phyloP scores from a whole-genome alignment of 2,797 vertebrate species.

The Schizothorax lantsangensis region DNA sequence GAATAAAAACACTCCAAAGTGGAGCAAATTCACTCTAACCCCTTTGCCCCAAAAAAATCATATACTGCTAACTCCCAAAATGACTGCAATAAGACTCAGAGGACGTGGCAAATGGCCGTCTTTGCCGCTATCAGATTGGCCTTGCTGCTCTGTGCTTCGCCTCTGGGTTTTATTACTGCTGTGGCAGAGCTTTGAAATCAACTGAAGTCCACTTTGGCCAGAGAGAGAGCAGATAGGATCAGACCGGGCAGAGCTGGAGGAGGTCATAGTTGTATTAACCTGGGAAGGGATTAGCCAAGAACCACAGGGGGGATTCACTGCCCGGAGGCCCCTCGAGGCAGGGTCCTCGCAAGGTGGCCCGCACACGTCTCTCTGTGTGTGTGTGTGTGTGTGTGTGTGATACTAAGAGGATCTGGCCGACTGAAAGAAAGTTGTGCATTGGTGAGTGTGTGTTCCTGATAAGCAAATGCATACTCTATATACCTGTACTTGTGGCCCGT shows the following conservation, averaged over 20 bases:
- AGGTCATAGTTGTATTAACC: conserved; percentile 86
- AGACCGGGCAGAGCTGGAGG: conserved; percentile 76
- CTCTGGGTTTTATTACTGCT: conserved; percentile 73
- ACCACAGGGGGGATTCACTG: conserved; percentile 63
- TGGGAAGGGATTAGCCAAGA: conserved; percentile 80
- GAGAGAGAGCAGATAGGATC: conserved; percentile 78
- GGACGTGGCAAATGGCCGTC: conserved; percentile 79
- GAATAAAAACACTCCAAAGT: conserved; percentile 29
- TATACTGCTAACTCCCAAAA: conserved; percentile 66
- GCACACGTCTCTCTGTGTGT: conserved; percentile 5
- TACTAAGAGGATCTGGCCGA: conserved; percentile 1
- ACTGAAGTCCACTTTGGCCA: conserved; percentile 76
- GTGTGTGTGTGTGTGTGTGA: conserved; percentile 26
- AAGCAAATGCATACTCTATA: conserved; percentile 42
- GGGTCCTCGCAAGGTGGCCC: conserved; percentile 68
- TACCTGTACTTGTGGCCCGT: conserved; percentile 39
- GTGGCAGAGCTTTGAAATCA: conserved; percentile 80
- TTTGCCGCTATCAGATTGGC: conserved; percentile 81
- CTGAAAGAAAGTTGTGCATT: conserved; percentile 12
- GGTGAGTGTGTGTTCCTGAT: conserved; percentile 39
- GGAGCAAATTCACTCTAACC: conserved; percentile 69
- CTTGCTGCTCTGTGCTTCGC: conserved; percentile 52
- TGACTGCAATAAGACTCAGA: conserved; percentile 77
- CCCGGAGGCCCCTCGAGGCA: conserved; percentile 65
- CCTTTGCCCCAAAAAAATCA: conserved; percentile 38